Base-by-base conservation (phyloP, 2,888 invertebrate genomes). In the Panorpa germanica region DNA sequence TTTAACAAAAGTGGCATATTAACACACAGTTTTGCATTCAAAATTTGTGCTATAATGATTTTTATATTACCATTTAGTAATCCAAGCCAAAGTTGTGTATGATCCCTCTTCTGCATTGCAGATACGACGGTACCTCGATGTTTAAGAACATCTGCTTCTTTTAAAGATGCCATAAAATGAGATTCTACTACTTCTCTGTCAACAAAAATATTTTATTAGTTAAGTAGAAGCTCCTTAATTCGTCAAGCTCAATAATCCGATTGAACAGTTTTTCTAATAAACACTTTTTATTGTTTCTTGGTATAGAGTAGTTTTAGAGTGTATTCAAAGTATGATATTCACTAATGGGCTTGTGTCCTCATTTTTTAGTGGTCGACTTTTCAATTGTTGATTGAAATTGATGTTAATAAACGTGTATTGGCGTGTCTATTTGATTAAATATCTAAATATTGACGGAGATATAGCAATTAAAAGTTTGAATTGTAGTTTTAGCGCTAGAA, bases 141-240 rank as follows among this genome's bases (percentile, higher is more conserved):
- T 52, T 98, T 98, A 24, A 98, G 57, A n/a, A 85, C 81, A 60
- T 96, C 96, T 2, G 98, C 96, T 60, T 98, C 98, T 55, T 98
- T 98, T 6, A 98, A 63, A 38, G 82, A 81, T 12, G 91, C 80
- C 71, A 98, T 78, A 51, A 88, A 98, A 51, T 90, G 78, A 3
- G 91, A 74, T 55, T 95, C 91, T 10, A 96, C 75, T 9, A 76
- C 67, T 50, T 95, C 93, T 51, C 85, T 86, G 45, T 31, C 63
- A 53, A 30, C 14, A 35, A 29, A n/a, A n/a, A n/a, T 25, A 13
- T 12, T 13, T 10, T 49, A 19, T 24, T 5, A 11, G 14, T 19
- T 26, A 11, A n/a, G 16, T 15, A 20, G 28, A 5, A 13, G 11
- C 10, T 9, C 34, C 11, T 11, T 25, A 19, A 20, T 36, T 10